These are phyloP conservation scores for Chloroceryle aenea DNA, from an alignment of 2,113 vertebrate genomes.

Conservation along the genomic window DNA sequence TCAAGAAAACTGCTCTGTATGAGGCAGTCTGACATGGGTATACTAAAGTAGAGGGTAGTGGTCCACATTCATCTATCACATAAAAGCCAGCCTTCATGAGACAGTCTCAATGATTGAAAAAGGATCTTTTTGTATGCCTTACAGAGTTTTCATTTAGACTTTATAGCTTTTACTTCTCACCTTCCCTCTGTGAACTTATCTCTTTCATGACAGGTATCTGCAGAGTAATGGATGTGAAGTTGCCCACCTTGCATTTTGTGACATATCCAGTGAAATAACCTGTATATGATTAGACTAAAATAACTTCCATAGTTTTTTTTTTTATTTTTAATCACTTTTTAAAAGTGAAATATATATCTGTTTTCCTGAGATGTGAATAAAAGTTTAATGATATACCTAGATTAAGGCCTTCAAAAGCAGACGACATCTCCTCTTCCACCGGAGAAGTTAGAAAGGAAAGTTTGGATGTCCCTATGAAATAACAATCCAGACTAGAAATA, in stretches of 20 bases:
- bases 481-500: not conserved
- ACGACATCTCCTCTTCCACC: not conserved
- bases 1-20: not conserved
- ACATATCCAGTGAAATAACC: not conserved
- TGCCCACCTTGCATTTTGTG: not conserved
- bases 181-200: not conserved
- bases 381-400: not conserved
- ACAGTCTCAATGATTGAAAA: conserved; percentile 2
- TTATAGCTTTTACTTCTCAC: conserved; percentile 33
- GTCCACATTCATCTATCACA: conserved; percentile 10
- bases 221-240: not conserved
- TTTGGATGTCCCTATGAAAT: not conserved
- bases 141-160: conserved; percentile 35
- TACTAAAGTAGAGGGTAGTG: conserved; percentile 36
- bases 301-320: not conserved
- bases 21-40: not conserved
- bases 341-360: not conserved
- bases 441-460: not conserved
- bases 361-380: not conserved
- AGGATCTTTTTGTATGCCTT: not conserved
- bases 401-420: not conserved
- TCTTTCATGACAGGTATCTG: conserved; percentile 20
- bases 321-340: not conserved
- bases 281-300: not conserved
- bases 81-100: conserved; percentile 44